Conservation (phyloP, 2,888 invertebrate genomes). For the Chouioia cunea region DNA sequence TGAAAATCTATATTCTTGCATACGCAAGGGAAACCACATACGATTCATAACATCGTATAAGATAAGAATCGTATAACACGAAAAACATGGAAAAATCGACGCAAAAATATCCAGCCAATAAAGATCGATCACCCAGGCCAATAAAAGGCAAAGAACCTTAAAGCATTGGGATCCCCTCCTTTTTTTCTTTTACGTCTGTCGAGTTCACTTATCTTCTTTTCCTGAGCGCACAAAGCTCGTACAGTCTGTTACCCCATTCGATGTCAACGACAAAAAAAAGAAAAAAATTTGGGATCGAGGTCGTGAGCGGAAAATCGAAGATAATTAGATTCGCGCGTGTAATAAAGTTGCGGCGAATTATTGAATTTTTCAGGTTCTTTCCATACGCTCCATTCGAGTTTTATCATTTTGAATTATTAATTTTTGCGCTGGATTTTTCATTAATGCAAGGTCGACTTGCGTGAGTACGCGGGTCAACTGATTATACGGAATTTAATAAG, state of each 20-base stretch:
- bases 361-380: constrained; percentile 1
- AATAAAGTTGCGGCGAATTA: neutral
- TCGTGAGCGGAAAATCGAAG: constrained; percentile 30
- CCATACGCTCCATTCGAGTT: too few relatives aligned
- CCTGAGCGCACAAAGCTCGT: neutral
- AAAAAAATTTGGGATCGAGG: constrained; percentile 18
- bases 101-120: too few relatives aligned
- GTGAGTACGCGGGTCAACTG: too few relatives aligned
- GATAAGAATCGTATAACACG: too few relatives aligned
- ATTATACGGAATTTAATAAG: too few relatives aligned
- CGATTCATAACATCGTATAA: too few relatives aligned
- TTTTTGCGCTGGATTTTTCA: too few relatives aligned
- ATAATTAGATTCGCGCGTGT: constrained; percentile 34
- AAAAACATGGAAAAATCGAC: too few relatives aligned
- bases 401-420: too few relatives aligned
- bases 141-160: constrained; percentile 13
- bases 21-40: too few relatives aligned
- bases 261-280: neutral
- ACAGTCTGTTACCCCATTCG: constrained; percentile 5
- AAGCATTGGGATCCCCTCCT: neutral
- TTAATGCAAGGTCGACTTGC: too few relatives aligned
- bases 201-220: neutral
- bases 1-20: too few relatives aligned
- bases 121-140: neutral
- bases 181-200: neutral